phyloP scores from a whole-genome alignment of 2,888 invertebrate species.

The Parnassius orleans region DNA sequence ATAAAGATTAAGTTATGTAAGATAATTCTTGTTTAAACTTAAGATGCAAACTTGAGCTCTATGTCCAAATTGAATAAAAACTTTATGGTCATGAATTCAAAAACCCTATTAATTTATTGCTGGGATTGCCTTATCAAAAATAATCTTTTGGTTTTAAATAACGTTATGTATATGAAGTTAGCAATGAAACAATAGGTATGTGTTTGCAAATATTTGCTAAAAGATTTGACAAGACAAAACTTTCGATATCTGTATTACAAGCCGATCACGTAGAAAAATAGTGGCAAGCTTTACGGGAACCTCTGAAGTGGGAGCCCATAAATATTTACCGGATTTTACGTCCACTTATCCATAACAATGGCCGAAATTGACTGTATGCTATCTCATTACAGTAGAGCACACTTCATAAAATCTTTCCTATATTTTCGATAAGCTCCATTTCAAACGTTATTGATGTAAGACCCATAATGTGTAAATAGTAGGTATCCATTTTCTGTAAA shows the following conservation, averaged over 20 bases:
- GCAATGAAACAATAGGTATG: slow-evolving; percentile 1
- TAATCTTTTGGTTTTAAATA: not conserved
- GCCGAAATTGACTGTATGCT: slow-evolving; percentile 44
- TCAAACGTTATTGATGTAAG: slow-evolving; percentile 37
- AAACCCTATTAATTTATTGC: not conserved
- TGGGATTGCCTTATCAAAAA: not conserved
- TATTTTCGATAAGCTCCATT: slow-evolving; percentile 39
- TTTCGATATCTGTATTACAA: slow-evolving; percentile 31
- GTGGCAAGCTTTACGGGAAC: slow-evolving; percentile 34
- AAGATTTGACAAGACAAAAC: slow-evolving; percentile 25
- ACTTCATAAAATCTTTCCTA: slow-evolving; percentile 46
- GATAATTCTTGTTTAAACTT: slow-evolving; percentile 9
- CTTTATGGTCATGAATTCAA: not conserved
- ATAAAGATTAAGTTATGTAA: slow-evolving; percentile 22
- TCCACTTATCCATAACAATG: slow-evolving; percentile 47
- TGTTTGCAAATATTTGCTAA: slow-evolving; percentile 9
- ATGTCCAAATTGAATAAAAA: slow-evolving; percentile 9
- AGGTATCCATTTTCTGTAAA: too few species aligned
- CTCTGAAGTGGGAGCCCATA: slow-evolving; percentile 38
- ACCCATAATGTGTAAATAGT: too few species aligned
- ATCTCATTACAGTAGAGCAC: slow-evolving; percentile 46
- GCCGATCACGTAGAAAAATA: slow-evolving; percentile 36
- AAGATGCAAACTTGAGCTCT: slow-evolving; percentile 2
- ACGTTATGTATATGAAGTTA: not conserved
- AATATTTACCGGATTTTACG: slow-evolving; percentile 45